phyloP scores from a whole-genome alignment of 2,797 vertebrate genomes.

The Brotula barbata region DNA sequence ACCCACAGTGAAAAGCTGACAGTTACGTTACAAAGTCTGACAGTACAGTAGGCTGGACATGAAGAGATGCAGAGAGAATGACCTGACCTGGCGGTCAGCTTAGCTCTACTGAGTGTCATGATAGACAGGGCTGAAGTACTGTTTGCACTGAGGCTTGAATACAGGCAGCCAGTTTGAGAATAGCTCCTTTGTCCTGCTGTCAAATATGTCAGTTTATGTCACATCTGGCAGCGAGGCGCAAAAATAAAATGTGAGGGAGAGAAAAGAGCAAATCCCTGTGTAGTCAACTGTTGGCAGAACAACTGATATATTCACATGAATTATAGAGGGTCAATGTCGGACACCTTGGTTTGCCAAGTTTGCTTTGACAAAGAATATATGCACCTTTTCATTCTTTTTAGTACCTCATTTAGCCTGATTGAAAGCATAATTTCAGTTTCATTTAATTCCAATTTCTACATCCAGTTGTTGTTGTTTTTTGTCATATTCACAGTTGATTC shows the following conservation, averaged over 20 bases:
- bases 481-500: neutral
- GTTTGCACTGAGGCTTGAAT: slow-evolving; percentile 31
- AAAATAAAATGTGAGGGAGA: neutral
- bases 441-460: too few relatives aligned
- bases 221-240: slow-evolving; percentile 16
- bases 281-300: slow-evolving; percentile 37
- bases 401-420: slow-evolving; percentile 22
- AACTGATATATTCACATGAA: slow-evolving; percentile 30
- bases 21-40: slow-evolving; percentile 53
- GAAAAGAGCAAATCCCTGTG: slow-evolving; percentile 10
- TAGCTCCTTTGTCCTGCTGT: slow-evolving; percentile 25
- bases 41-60: slow-evolving; percentile 39
- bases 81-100: slow-evolving; percentile 24
- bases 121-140: slow-evolving; percentile 31
- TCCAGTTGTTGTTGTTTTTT: neutral
- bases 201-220: slow-evolving; percentile 36
- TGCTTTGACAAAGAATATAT: slow-evolving; percentile 16
- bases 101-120: slow-evolving; percentile 20
- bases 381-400: neutral
- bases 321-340: slow-evolving; percentile 13
- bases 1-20: slow-evolving; percentile 52
- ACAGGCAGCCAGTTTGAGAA: slow-evolving; percentile 12
- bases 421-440: slow-evolving; percentile 16
- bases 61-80: slow-evolving; percentile 28
- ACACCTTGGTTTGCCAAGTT: slow-evolving; percentile 13